Evolutionary conservation across 2,888 invertebrate species (phyloP), one percentile per base, ranked within the genome.

Genomic region (Dolichopus griseipennis): DNA sequence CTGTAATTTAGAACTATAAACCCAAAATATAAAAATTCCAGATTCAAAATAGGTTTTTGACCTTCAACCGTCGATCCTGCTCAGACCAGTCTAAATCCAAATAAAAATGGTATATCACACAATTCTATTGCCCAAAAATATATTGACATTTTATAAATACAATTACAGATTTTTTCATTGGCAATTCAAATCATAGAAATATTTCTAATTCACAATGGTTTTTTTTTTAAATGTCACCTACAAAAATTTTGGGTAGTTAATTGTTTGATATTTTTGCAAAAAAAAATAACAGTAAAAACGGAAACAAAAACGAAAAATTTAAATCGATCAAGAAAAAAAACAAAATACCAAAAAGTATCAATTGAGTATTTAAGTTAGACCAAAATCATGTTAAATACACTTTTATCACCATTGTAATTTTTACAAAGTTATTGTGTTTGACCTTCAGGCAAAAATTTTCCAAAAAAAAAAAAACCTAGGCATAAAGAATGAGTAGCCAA

Each of bases 321-420:
- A 52, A 52, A 18, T 52, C 52, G 52, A 52, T 52, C 18, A 18
- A 52, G 52, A 52, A 52, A 52, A 52, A 52, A 12, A 52, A 15
- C 43, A 43, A 12, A 52, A 18, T 15, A 6, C 37, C 8, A 18
- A 12, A 52, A 52, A 18, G n/a, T 52, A 52, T 6, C 52, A 52
- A 52, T 52, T 52, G 15, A 18, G 15, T 52, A 52, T 15, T 52
- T 52, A 52, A 52, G 52, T 52, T 52, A n/a, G 52, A 52, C 52
- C 18, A 52, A 52, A 52, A 52, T 18, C 52, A 52, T 18, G 52
- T 12, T 52, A 52, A 52, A 52, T 52, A 52, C 18, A 52, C 52
- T 52, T 52, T 52, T 52, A 52, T 52, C 52, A 18, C 52, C 52
- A 18, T 52, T 52, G 52, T 52, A 52, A 52, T 52, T 52, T n/a